phyloP scores from a whole-genome alignment of 2,113 vertebrate genomes.

The Callorhinus ursinus region DNA sequence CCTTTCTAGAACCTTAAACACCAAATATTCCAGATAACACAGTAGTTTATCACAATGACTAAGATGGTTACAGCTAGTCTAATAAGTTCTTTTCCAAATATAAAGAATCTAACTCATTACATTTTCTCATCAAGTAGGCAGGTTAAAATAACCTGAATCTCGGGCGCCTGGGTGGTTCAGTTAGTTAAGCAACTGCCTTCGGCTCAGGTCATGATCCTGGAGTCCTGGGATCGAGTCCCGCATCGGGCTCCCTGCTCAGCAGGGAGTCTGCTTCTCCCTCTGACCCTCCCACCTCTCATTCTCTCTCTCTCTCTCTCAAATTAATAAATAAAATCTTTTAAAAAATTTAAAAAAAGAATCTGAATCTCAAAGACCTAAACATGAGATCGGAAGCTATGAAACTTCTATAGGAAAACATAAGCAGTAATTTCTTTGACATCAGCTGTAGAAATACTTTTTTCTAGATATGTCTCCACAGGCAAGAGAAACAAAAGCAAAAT shows the following conservation, averaged over 20 bases:
- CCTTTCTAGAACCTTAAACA: background rate
- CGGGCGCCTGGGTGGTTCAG: too few species aligned
- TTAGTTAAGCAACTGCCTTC: too few species aligned
- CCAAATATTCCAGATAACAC: background rate
- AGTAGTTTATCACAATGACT: background rate
- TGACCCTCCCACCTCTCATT: too few species aligned
- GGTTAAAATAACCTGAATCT: background rate
- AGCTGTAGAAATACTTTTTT: background rate
- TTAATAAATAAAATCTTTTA: too few species aligned
- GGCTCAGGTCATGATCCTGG: too few species aligned
- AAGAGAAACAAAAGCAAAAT: background rate
- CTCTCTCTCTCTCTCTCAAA: too few species aligned
- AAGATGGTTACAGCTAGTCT: background rate
- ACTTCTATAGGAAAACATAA: background rate
- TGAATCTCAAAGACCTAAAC: background rate
- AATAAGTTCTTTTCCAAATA: background rate
- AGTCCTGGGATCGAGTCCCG: too few species aligned
- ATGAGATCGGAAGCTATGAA: background rate
- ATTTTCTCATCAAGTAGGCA: background rate
- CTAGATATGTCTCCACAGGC: background rate
- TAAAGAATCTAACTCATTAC: background rate
- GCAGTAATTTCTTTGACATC: background rate
- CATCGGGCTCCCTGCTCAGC: too few species aligned
- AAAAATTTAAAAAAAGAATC: too few species aligned
- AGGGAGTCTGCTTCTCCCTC: too few species aligned